Base-by-base conservation (phyloP, 1,140 invertebrate genomes). In the Pseudobourletiella spinata region DNA sequence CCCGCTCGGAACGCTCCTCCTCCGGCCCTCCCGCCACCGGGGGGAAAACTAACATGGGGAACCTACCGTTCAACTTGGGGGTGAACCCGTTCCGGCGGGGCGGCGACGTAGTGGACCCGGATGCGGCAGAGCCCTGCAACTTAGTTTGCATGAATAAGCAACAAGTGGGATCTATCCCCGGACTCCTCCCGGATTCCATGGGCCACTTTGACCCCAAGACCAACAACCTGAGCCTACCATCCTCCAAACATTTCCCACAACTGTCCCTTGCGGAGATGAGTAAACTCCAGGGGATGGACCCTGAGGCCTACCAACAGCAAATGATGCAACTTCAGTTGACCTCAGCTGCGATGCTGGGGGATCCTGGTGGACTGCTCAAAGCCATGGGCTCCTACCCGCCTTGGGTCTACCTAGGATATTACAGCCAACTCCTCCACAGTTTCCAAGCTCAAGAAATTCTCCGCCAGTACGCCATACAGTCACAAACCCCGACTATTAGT, bases 361-460 rank as follows among this genome's bases (percentile, higher is more conserved):
- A 66, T 51, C 58, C 67, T 3, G 59, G 68, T 28, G 59, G 62
- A 24, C 59, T 66, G 11, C 44, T 70, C 29, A 70, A 70, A 35
- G 57, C 63, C 24, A 63, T 70, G 59, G 63, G 62, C 4, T 54
- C 28, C 6, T 67, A 70, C 43, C 66, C 70, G 2, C 70, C 71
- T 0, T 72, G 71, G 71, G 61, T 73, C 42, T 72, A 72, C 42
- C 48, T 73, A 3, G 68, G 66, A 15, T 72, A 71, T 54, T 73
- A 72, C 57, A 72, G 71, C 8, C 72, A 73, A 52, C 57, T 73
- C 14, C 64, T 73, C 18, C 72, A 73, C 16, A 71, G 62, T 46
- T 72, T 72, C 52, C 72, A 73, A 66, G 71, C 72, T 57, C 69
- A 71, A 52, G 70, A 73, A 66, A 63, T 72, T 14, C 59, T 73